Percentiles rank a stretch among this genome's conserved stretches.
These are phyloP conservation scores for Pogonomyrmex barbatus DNA, from an alignment of 1,140 invertebrate species.

Conservation along the genomic window DNA sequence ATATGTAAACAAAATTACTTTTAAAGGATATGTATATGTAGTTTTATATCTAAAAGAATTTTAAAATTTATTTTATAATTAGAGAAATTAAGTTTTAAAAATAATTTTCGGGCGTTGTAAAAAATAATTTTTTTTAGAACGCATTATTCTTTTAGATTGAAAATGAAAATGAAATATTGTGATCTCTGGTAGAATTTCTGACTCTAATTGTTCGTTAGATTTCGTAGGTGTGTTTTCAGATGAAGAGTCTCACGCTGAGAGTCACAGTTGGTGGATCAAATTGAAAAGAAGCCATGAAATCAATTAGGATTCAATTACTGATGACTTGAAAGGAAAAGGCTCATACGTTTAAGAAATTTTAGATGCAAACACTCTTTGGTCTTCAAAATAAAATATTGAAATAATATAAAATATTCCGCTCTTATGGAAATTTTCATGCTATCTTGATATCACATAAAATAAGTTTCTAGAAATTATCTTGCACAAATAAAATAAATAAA, in stretches of 20 bases:
- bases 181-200: background rate
- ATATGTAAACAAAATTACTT: background rate
- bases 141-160: background rate
- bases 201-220: constrained; percentile 44
- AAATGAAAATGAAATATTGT: background rate
- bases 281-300: constrained; percentile 73
- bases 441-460: background rate
- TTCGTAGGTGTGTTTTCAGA: constrained; percentile 19
- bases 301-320: constrained; percentile 64
- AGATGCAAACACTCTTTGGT: background rate
- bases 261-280: constrained; percentile 29
- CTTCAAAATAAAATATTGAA: background rate
- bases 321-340: background rate
- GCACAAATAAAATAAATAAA: background rate
- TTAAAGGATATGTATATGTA: background rate
- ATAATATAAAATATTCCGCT: background rate
- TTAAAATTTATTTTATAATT: background rate
- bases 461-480: background rate
- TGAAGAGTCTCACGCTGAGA: constrained; percentile 56
- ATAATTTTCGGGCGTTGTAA: background rate
- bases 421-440: background rate
- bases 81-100: background rate
- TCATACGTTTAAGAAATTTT: constrained; percentile 38
- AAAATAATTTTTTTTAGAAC: background rate
- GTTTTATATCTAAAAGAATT: background rate